A percentile compares a stretch with the other conserved stretches of the same genome.
Evolutionary conservation across 2,888 invertebrate genomes (phyloP).

Genomic region (Euzophera pinguis): DNA sequence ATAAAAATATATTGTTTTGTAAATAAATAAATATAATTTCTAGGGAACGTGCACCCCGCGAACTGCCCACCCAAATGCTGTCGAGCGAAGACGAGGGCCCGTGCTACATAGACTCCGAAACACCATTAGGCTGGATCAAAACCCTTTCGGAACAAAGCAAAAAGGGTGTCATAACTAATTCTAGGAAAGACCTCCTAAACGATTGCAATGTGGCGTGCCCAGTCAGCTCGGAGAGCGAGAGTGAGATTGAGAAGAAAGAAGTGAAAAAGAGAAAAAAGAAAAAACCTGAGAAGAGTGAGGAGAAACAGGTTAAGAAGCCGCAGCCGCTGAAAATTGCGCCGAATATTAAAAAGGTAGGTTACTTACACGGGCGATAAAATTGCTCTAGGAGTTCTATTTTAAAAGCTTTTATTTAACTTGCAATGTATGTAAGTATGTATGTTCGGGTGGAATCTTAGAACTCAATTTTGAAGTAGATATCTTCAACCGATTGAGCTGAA

Average conservation of each 20-base stretch:
- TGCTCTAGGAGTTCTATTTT: too few relatives aligned
- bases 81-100: conserved; percentile 76
- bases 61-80: conserved; percentile 69
- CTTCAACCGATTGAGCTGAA: too few relatives aligned
- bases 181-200: conserved; percentile 72
- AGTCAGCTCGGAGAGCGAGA: conserved; percentile 48
- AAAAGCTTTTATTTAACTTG: too few relatives aligned
- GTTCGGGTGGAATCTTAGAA: too few relatives aligned
- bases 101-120: conserved; percentile 67
- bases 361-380: not conserved
- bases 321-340: conserved; percentile 41
- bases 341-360: conserved; percentile 56
- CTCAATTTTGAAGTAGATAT: too few relatives aligned
- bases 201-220: conserved; percentile 62
- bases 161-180: conserved; percentile 60
- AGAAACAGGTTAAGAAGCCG: conserved; percentile 30
- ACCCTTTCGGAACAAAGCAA: conserved; percentile 60
- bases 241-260: conserved; percentile 33
- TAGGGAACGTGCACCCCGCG: conserved; percentile 77
- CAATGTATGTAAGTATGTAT: too few relatives aligned
- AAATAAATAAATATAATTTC: conserved; percentile 25
- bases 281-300: conserved; percentile 29
- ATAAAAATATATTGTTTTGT: too few relatives aligned
- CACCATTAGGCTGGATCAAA: conserved; percentile 68
- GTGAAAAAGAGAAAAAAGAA: conserved; percentile 41